Percentiles rank a stretch among this genome's conserved stretches.
Evolutionary conservation across 1,140 invertebrate genomes (phyloP).

Genomic region (Hycleus phaleratus): DNA sequence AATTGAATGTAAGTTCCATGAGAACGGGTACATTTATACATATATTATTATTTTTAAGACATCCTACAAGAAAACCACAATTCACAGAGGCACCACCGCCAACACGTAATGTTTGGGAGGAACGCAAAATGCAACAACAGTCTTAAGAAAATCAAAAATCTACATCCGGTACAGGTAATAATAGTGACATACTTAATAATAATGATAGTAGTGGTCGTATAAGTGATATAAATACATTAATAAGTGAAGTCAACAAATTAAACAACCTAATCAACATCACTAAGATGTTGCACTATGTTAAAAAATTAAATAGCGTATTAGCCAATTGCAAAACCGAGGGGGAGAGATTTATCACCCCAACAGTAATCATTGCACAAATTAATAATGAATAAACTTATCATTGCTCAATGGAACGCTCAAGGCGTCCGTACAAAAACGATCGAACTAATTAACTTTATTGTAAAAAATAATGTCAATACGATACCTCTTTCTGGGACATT

Average conservation of each 20-base stretch:
- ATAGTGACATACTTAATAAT: no score
- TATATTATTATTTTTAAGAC: no score
- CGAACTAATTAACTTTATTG: not conserved
- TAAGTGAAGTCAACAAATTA: not conserved
- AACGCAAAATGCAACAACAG: no score
- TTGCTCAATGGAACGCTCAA: slow-evolving; percentile 1
- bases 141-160: no score
- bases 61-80: no score
- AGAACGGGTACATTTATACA: no score
- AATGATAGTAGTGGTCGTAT: no score
- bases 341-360: not conserved
- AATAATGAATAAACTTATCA: not conserved
- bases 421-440: not conserved
- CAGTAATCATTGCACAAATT: not conserved
- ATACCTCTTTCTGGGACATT: not conserved
- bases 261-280: not conserved
- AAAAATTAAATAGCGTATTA: not conserved
- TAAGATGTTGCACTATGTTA: not conserved
- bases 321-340: not conserved
- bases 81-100: no score
- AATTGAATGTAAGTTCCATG: no score
- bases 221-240: no score
- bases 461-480: not conserved
- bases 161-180: no score
- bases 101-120: no score